A percentile compares a stretch with the other conserved stretches of the same genome.
phyloP scores from a whole-genome alignment of 2,113 vertebrate genomes.

The Otolemur garnettii region DNA sequence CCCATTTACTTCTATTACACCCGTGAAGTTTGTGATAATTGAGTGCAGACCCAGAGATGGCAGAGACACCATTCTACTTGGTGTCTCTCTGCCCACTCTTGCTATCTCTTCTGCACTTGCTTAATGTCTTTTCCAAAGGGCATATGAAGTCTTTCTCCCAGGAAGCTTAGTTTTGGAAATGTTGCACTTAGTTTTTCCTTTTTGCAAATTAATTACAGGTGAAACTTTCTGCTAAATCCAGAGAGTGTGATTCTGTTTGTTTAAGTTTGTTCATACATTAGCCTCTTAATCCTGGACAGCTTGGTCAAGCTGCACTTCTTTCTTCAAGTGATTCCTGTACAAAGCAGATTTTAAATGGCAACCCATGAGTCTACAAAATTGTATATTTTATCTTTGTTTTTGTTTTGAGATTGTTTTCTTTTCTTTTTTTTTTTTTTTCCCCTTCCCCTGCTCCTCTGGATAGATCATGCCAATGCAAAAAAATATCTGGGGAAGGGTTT shows the following conservation, averaged over 20 bases:
- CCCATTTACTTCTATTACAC: conserved; percentile 70
- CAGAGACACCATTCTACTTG: fast-evolving
- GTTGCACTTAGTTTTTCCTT: conserved; percentile 72
- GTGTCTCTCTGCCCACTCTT: background rate
- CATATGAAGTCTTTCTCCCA: conserved; percentile 42
- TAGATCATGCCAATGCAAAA: conserved; percentile 22
- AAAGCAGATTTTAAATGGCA: background rate
- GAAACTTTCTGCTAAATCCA: conserved; percentile 63
- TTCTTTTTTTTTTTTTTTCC: background rate
- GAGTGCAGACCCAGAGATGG: conserved; percentile 71
- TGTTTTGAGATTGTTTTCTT: background rate
- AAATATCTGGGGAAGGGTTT: conserved; percentile 46
- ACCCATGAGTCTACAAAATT: background rate
- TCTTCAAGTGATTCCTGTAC: conserved; percentile 41
- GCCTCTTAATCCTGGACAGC: conserved; percentile 48
- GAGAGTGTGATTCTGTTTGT: conserved; percentile 73
- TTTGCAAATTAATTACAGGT: conserved; percentile 76
- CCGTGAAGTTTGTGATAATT: conserved; percentile 77
- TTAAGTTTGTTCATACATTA: conserved; percentile 67
- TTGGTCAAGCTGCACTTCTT: conserved; percentile 53
- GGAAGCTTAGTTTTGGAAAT: conserved; percentile 74
- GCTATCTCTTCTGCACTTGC: background rate
- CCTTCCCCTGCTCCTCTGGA: background rate
- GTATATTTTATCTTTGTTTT: conserved; percentile 59
- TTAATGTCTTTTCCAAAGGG: conserved; percentile 73